A percentile compares a stretch with the other conserved stretches of the same genome.
These are phyloP conservation scores for Alligator mississippiensis DNA, from an alignment of 2,113 vertebrate species.

Conservation along the genomic window DNA sequence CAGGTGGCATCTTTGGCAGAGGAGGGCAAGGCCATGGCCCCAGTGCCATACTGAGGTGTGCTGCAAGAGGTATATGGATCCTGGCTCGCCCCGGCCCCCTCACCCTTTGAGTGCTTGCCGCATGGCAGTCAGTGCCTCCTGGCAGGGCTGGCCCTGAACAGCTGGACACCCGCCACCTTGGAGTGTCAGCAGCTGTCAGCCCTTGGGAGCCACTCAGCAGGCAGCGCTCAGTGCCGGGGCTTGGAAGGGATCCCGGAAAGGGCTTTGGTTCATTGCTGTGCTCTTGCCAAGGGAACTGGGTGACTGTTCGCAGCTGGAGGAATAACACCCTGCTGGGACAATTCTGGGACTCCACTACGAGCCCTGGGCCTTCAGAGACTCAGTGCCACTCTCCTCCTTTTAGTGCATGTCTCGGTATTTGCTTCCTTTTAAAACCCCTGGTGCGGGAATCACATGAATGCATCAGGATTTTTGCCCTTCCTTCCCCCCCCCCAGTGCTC, in stretches of 20 bases:
- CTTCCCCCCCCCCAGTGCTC: too few species aligned
- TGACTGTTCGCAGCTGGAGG: not conserved
- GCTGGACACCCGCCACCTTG: not conserved
- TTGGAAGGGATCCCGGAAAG: not conserved
- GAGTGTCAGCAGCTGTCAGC: not conserved
- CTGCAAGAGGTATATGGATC: not conserved
- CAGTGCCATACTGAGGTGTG: too few species aligned
- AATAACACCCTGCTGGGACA: not conserved
- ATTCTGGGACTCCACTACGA: not conserved
- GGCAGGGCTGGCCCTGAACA: not conserved
- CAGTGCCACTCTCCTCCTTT: not conserved
- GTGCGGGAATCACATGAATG: not conserved
- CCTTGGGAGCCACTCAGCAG: not conserved
- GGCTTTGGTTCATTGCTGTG: not conserved
- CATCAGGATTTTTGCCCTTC: not conserved
- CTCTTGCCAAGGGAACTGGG: not conserved
- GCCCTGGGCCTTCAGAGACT: not conserved
- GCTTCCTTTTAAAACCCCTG: not conserved
- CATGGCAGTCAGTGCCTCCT: rapidly evolving
- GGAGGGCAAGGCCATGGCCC: too few species aligned
- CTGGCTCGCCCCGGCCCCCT: rapidly evolving
- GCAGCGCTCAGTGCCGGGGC: not conserved
- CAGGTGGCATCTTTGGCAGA: too few species aligned
- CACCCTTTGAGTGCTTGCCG: rapidly evolving
- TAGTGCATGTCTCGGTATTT: not conserved